Base-by-base conservation (phyloP, 2,888 invertebrate species). In the Cataglyphis livida region DNA sequence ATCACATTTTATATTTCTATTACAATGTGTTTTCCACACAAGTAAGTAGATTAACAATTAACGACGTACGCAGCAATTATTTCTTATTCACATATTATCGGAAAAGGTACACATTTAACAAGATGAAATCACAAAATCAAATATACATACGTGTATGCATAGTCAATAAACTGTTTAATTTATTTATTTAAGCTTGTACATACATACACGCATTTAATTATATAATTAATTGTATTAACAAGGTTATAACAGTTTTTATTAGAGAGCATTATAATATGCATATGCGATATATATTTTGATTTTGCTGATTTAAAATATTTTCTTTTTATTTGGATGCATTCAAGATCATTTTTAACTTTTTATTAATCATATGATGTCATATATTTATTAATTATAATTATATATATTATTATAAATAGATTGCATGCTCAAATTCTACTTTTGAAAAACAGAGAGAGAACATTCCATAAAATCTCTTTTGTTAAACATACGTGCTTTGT, bases 401-500 rank as follows among this genome's bases (percentile, higher is more conserved):
- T 21, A 21, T 54, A 54, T 62, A 1, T 32, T 9, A 18, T 35
- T 18, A 32, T 35, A n/a, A 62, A 32, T 15, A 18, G 32, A 51
- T 51, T 51, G 1, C 51, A 51, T 51, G 7, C n/a, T 44, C 21
- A 25, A 44, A 41, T 41, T 44, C 3, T 15, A 44, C 25, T 3
- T 65, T 41, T 10, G 1, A 25, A 25, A 25, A 54, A 54, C 25
- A 21, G 18, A 7, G 25, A 18, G 18, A 18, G 9, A 38, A 10
- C 5, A 10, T 57, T 57, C 15, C 10, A 38, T 38, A 41, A 59
- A 54, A 54, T 35, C 51, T 51, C 9, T 66, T 82, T 83, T 73
- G 91, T 95, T 93, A 96, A 93, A 96, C 96, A 93, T 96, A 96
- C 95, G 96, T 96, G 88, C 96, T 96, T 86, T 96, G 96, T 82